phyloP scores from a whole-genome alignment of 2,888 invertebrate genomes.

The Lysandra bellargus region DNA sequence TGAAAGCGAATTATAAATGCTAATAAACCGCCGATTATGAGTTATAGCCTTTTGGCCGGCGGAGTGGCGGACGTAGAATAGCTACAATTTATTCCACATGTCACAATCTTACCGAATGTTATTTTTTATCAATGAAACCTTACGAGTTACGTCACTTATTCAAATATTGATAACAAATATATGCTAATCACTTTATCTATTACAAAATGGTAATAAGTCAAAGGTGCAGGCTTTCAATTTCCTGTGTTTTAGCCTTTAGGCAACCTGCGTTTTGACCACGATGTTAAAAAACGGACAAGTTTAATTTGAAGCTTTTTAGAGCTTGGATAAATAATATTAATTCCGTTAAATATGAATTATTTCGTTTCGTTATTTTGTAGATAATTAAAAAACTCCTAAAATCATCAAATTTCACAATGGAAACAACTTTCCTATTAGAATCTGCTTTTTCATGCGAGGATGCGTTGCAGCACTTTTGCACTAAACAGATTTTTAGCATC shows the following conservation, averaged over 20 bases:
- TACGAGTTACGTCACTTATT: neutral
- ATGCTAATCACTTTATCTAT: constrained; percentile 1
- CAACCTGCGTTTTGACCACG: neutral
- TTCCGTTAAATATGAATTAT: too few species aligned
- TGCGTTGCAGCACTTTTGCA: neutral
- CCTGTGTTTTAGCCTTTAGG: neutral
- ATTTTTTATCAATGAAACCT: constrained; percentile 17
- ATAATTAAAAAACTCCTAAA: too few species aligned
- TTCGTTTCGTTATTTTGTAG: too few species aligned
- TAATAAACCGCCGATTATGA: constrained; percentile 25
- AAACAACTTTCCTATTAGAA: too few species aligned
- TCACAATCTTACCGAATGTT: neutral
- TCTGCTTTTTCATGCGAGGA: too few species aligned
- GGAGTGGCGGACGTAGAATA: neutral
- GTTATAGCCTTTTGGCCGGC: neutral
- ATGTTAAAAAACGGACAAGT: neutral
- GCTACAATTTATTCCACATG: constrained; percentile 16
- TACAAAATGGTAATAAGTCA: constrained; percentile 4
- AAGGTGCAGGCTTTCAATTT: neutral
- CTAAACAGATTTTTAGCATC: neutral
- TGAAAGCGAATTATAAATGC: constrained; percentile 19
- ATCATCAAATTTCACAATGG: too few species aligned
- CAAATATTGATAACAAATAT: neutral
- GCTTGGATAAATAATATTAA: neutral
- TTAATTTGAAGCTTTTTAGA: neutral